Conservation (phyloP, 2,888 invertebrate species). For the Baccha elongata region DNA sequence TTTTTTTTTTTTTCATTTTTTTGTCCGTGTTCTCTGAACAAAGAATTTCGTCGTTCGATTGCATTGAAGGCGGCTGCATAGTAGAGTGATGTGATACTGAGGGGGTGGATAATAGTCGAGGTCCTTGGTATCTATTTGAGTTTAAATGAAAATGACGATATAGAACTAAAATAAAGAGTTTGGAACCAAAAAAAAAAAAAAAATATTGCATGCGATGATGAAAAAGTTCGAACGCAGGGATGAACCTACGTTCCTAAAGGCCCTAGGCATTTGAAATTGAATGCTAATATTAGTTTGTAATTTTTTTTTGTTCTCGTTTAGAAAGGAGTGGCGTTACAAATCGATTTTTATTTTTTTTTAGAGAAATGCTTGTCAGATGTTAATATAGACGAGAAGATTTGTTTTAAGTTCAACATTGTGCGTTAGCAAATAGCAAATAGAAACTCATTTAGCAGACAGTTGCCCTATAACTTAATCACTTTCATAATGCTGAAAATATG, state of each 20-base stretch:
- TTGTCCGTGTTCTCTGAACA: conserved; percentile 23
- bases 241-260: background rate
- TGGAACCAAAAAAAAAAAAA: conserved; percentile 40
- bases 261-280: too few relatives aligned
- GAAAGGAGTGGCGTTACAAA: too few relatives aligned
- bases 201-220: conserved; percentile 35
- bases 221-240: background rate
- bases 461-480: too few relatives aligned
- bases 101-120: background rate
- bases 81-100: background rate
- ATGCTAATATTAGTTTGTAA: too few relatives aligned
- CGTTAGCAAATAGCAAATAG: too few relatives aligned
- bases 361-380: too few relatives aligned
- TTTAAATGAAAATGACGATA: conserved; percentile 52
- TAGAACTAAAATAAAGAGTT: conserved; percentile 57
- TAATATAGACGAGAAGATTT: too few relatives aligned
- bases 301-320: too few relatives aligned
- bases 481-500: too few relatives aligned
- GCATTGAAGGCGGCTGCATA: conserved; percentile 28
- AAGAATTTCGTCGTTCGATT: conserved; percentile 51
- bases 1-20: conserved; percentile 8
- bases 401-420: too few relatives aligned
- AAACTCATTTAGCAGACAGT: too few relatives aligned
- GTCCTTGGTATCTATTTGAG: conserved; percentile 52
- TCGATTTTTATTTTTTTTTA: too few relatives aligned